phyloP scores from a whole-genome alignment of 2,888 invertebrate species.

The Apeira syringaria region DNA sequence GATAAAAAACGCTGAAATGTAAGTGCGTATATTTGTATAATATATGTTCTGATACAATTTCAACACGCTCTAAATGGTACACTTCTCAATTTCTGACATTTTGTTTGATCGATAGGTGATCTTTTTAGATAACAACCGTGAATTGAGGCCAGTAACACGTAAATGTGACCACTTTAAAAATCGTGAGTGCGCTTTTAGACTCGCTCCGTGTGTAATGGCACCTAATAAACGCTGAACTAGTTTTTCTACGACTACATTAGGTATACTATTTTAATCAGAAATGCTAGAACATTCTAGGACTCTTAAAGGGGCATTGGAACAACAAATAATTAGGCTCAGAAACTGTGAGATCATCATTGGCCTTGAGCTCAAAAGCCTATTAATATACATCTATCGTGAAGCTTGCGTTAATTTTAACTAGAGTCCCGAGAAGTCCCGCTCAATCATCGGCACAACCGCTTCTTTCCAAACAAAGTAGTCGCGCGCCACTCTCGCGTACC shows the following conservation, averaged over 20 bases:
- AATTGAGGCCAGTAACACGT: constrained; percentile 55
- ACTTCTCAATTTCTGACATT: constrained; percentile 22
- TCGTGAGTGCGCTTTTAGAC: constrained; percentile 31
- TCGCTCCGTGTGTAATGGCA: constrained; percentile 5
- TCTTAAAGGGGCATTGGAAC: background rate
- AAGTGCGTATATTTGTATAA: too few relatives aligned
- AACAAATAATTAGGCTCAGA: constrained; percentile 28
- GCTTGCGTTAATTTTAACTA: constrained; percentile 44
- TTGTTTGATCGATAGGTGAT: constrained; percentile 62
- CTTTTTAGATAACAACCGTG: constrained; percentile 56
- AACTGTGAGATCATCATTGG: constrained; percentile 25
- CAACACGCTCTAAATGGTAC: constrained; percentile 2
- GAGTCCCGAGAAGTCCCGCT: constrained; percentile 54
- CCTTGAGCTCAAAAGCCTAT: constrained; percentile 45
- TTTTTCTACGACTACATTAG: constrained; percentile 12
- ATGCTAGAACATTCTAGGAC: too few relatives aligned
- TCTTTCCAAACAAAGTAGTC: constrained; percentile 50
- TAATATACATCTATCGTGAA: constrained; percentile 31
- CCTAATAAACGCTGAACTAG: constrained; percentile 8
- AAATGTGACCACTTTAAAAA: constrained; percentile 40
- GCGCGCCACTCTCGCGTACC: constrained; percentile 45
- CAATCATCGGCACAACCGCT: constrained; percentile 42
- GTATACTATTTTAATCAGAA: too few relatives aligned
- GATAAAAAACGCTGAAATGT: too few relatives aligned
- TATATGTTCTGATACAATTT: too few relatives aligned